Evolutionary conservation across 2,113 vertebrate genomes (phyloP).

Genomic region (Elephas maximus): DNA sequence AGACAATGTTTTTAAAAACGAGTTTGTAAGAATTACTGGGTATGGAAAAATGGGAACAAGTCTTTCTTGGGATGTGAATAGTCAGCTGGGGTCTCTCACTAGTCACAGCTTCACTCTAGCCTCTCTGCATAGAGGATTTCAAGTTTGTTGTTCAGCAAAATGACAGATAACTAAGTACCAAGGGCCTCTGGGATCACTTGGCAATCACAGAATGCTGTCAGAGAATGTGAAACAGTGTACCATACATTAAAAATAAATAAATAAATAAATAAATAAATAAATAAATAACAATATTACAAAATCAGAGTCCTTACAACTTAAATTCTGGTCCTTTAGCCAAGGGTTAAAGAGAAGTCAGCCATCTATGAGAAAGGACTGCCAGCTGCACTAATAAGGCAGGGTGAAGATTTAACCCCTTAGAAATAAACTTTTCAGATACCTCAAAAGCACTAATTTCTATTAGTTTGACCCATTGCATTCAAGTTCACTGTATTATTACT

Average conservation of each 20-base stretch:
- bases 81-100: neutral
- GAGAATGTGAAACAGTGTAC: neutral
- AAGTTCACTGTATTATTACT: neutral
- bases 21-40: neutral
- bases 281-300: neutral
- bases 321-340: constrained; percentile 19
- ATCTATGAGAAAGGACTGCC: neutral
- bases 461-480: neutral
- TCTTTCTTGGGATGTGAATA: neutral
- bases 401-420: neutral
- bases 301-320: constrained; percentile 6
- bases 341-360: neutral
- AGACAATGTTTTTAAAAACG: constrained; percentile 16
- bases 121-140: neutral
- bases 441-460: neutral
- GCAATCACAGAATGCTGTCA: neutral
- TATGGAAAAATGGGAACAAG: neutral
- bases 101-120: neutral
- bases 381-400: neutral
- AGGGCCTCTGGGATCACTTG: neutral
- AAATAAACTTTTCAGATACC: constrained; percentile 18
- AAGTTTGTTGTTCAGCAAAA: constrained; percentile 21
- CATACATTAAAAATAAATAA: neutral
- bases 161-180: neutral
- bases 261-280: neutral